Evolutionary conservation across 1,140 invertebrate species (phyloP).

Genomic region (Apocrypta bakeri): DNA sequence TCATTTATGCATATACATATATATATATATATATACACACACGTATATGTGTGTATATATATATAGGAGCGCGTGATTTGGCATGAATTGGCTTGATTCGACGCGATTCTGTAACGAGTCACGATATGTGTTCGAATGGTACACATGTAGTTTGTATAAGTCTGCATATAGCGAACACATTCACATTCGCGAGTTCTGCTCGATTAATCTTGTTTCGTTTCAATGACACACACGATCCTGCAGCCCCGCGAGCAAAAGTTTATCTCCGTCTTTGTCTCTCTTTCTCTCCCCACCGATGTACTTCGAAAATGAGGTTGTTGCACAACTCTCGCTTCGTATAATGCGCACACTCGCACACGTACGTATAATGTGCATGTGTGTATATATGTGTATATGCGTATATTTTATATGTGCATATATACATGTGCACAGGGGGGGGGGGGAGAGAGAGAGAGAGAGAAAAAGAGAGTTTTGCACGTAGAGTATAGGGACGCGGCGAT

Average conservation of each 20-base stretch:
- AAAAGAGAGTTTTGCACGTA: background rate
- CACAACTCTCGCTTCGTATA: constrained; percentile 7
- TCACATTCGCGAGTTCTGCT: background rate
- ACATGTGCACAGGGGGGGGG: background rate
- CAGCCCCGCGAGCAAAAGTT: constrained; percentile 29
- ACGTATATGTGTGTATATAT: too few species aligned
- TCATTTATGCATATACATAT: too few species aligned
- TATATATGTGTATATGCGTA: background rate
- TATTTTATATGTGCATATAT: background rate
- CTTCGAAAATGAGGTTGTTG: constrained; percentile 15
- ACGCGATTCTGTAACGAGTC: constrained; percentile 36
- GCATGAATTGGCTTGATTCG: background rate
- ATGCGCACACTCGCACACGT: background rate
- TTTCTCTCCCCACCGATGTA: background rate
- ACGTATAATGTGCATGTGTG: background rate
- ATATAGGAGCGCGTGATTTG: constrained; percentile 28
- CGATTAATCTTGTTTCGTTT: constrained; percentile 49
- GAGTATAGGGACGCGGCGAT: background rate
- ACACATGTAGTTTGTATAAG: too few species aligned
- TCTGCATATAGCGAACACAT: background rate
- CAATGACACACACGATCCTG: constrained; percentile 46
- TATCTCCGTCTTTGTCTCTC: background rate
- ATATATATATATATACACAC: too few species aligned
- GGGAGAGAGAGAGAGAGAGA: too few species aligned
- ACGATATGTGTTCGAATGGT: constrained; percentile 22